phyloP scores from a whole-genome alignment of 2,888 invertebrate species.

The Choreutis nemorana region DNA sequence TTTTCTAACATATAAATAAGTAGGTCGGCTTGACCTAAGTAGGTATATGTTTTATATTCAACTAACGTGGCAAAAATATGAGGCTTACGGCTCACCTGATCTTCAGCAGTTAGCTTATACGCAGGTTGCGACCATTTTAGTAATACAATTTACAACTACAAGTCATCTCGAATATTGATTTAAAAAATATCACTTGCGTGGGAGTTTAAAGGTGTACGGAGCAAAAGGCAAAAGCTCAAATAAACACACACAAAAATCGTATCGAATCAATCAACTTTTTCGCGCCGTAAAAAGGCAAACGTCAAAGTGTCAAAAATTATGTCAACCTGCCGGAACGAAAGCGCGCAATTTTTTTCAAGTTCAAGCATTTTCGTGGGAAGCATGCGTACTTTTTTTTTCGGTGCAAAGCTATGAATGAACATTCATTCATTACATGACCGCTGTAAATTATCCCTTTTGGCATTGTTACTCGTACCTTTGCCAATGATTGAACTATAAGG shows the following conservation, averaged over 20 bases:
- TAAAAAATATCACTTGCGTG: conserved; percentile 28
- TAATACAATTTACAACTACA: too few species aligned
- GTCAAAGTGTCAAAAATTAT: conserved; percentile 18
- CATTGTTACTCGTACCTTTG: too few species aligned
- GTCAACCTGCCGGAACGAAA: conserved; percentile 39
- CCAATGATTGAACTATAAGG: too few species aligned
- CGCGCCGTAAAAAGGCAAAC: conserved; percentile 12
- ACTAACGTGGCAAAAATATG: too few species aligned
- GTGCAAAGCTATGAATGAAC: conserved; percentile 37
- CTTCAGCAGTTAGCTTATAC: too few species aligned
- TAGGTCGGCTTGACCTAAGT: too few species aligned
- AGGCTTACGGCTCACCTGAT: too few species aligned
- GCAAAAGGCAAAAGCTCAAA: conserved; percentile 22
- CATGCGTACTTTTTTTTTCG: conserved; percentile 15
- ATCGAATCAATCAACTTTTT: conserved; percentile 51
- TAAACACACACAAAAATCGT: conserved; percentile 50
- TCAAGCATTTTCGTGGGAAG: conserved; percentile 5
- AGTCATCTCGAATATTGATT: too few species aligned
- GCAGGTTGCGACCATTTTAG: too few species aligned
- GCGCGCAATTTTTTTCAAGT: conserved; percentile 19
- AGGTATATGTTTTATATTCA: too few species aligned
- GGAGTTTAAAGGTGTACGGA: conserved; percentile 34
- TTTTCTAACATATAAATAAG: too few species aligned
- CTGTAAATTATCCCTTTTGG: conserved; percentile 52
- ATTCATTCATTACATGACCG: conserved; percentile 48